Percentiles rank a stretch among this genome's conserved stretches.
Conservation (phyloP, 2,113 vertebrate species). For the Euleptes europaea region DNA sequence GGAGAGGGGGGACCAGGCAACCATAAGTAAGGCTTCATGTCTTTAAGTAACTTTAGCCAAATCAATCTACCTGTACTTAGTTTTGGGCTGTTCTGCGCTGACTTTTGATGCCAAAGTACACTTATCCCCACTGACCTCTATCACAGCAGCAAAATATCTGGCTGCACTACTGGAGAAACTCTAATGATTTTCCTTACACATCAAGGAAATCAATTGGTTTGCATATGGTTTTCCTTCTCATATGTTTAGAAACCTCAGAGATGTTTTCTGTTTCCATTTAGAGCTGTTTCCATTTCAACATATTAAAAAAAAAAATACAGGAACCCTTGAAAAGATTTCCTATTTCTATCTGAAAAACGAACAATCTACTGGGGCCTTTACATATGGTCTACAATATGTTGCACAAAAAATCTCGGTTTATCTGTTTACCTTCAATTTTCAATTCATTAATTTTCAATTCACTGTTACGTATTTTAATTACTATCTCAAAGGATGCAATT, state of each 20-base stretch:
- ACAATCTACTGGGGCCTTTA: background rate
- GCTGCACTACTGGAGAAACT: too few species aligned
- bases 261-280: background rate
- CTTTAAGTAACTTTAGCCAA: background rate
- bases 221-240: too few species aligned
- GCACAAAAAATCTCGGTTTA: background rate
- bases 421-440: constrained; percentile 6
- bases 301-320: background rate
- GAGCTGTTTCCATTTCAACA: background rate
- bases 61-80: background rate
- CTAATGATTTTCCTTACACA: too few species aligned
- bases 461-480: constrained; percentile 4
- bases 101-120: background rate
- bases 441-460: constrained; percentile 2
- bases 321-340: background rate
- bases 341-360: background rate
- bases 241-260: too few species aligned
- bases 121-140: too few species aligned
- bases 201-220: too few species aligned
- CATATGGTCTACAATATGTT: constrained; percentile 17
- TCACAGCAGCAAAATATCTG: too few species aligned
- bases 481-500: constrained; percentile 16
- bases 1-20: too few species aligned
- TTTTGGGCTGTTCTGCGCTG: background rate
- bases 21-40: too few species aligned